phyloP scores from a whole-genome alignment of 1,140 invertebrate species.

The Laodelphax striatellus region DNA sequence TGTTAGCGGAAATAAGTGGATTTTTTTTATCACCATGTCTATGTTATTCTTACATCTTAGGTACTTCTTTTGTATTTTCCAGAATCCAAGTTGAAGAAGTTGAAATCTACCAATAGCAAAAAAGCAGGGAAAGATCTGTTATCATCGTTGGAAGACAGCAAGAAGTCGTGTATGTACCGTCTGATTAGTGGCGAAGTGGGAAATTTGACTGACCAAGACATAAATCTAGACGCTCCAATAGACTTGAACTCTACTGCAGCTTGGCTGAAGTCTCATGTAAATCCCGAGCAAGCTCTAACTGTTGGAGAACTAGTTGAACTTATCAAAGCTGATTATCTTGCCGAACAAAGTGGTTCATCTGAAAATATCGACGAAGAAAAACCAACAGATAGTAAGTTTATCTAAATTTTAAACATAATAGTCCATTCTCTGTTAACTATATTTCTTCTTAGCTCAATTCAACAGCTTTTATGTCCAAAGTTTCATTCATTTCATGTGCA shows the following conservation, averaged over 20 bases:
- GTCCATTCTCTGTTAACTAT: background rate
- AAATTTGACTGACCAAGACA: constrained; percentile 11
- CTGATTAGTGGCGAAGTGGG: constrained; percentile 13
- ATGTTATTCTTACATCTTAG: too few species aligned
- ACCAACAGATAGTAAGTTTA: background rate
- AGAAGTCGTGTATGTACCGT: constrained; percentile 14
- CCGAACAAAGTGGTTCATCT: constrained; percentile 5
- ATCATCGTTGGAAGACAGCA: constrained; percentile 15
- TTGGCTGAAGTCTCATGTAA: constrained; percentile 19
- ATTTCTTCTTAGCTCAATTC: background rate
- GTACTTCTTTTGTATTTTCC: background rate
- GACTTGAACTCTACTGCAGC: constrained; percentile 10
- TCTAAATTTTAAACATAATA: background rate
- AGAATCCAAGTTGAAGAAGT: constrained; percentile 11
- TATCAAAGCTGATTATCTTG: constrained; percentile 38
- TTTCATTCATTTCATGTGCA: too few species aligned
- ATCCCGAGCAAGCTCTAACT: constrained; percentile 25
- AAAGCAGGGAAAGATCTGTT: constrained; percentile 13
- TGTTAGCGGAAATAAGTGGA: too few species aligned
- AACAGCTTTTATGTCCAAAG: too few species aligned
- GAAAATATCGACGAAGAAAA: constrained; percentile 19
- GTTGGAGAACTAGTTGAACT: constrained; percentile 39
- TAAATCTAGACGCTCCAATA: constrained; percentile 4
- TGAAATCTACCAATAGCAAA: background rate
- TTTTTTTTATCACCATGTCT: too few species aligned